Evolutionary conservation across 2,888 invertebrate species (phyloP), one percentile per base, ranked within the genome.

Genomic region (Pseudoips prasinana): DNA sequence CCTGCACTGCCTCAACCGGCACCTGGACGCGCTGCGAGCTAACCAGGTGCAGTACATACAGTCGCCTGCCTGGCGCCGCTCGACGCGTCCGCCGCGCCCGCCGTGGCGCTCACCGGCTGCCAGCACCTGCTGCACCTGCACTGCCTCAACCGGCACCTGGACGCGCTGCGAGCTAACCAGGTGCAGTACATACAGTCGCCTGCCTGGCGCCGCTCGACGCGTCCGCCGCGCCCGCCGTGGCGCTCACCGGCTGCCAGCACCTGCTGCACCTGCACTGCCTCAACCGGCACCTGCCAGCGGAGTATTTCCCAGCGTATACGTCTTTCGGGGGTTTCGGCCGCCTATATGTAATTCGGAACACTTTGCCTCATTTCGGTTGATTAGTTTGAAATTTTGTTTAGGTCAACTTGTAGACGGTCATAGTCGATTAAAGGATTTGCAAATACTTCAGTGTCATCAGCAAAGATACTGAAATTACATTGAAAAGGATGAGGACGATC

Each of bases 181-280:
- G 32, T 36, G 3, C 4, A 10, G 7, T 2, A 1, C 18, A 6
- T 6, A 18, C 18, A 6, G 4, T 6, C 18, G 18, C 18, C 4
- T 18, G 18, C 18, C 18, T 18, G 18, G 18, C 18, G 18, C 18
- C 92, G 18, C 18, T 92, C 56, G 34, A 18, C 18, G 18, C 18
- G 18, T 6, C 18, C 6, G 18, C 18, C 18, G 18, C 18, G 18
- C 18, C 4, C 90, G 46, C 92, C n/a, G n/a, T n/a, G n/a, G n/a
- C n/a, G n/a, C n/a, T n/a, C n/a, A n/a, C n/a, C n/a, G n/a, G n/a
- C 30, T 96, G 96, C 75, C 91, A 91, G 45, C 96, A 96, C 82
- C 90, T 93, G 73, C 90, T 96, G 44, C 96, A 96, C 81, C 90
- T 93, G 73, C 90, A 93, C 55, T 96, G 96, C 67, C 86, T 96